A percentile compares a stretch with the other conserved stretches of the same genome.
These are phyloP conservation scores for Dallia pectoralis DNA, from an alignment of 2,797 vertebrate genomes.

Conservation along the genomic window DNA sequence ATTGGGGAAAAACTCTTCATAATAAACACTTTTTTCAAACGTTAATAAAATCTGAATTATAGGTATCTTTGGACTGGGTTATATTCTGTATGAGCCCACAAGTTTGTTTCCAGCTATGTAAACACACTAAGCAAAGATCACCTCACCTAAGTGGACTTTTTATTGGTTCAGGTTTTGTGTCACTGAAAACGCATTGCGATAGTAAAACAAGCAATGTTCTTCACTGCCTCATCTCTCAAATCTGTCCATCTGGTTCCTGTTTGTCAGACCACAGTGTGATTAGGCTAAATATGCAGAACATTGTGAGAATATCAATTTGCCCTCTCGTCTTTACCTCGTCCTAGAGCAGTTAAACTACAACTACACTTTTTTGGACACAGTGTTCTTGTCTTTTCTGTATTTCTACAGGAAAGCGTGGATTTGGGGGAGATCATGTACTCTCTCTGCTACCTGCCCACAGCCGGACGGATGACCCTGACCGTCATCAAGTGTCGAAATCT, in stretches of 20 bases:
- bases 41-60: neutral
- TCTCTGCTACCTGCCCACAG: constrained; percentile 96
- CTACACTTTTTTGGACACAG: neutral
- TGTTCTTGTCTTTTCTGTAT: constrained; percentile 9
- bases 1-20: no score
- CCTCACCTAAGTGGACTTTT: neutral
- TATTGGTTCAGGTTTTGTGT: neutral
- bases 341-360: neutral
- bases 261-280: neutral
- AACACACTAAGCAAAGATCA: neutral
- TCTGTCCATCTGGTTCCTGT: neutral
- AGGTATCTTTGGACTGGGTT: neutral
- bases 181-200: neutral
- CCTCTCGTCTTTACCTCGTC: neutral
- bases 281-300: no score
- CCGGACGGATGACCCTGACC: constrained; percentile 95
- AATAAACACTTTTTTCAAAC: no score
- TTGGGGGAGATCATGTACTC: constrained; percentile 99
- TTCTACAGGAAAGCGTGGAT: constrained; percentile 91
- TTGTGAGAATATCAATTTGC: neutral
- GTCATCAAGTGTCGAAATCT: constrained; percentile 99
- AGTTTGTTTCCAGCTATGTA: neutral
- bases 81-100: neutral
- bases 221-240: neutral
- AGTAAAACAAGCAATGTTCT: neutral